These are phyloP conservation scores for Alces alces DNA, from an alignment of 2,113 vertebrate species.

Conservation along the genomic window DNA sequence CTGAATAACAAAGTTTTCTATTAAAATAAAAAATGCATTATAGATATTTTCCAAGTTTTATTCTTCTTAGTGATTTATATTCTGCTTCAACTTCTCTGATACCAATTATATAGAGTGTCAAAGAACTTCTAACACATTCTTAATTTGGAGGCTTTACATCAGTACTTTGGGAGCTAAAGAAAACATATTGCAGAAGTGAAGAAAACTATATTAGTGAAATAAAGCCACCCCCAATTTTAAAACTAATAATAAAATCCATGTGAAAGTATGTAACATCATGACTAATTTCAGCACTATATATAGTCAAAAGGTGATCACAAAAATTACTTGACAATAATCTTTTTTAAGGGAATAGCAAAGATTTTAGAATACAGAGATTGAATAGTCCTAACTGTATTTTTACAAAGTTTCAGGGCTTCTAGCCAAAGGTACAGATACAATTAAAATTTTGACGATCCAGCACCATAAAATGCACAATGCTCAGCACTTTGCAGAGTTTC, in stretches of 20 bases:
- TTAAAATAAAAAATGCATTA: not conserved
- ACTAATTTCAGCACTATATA: not conserved
- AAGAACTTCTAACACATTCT: slow-evolving; percentile 17
- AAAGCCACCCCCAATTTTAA: not conserved
- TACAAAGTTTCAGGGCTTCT: not conserved
- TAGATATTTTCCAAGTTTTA: not conserved
- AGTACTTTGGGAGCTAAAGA: not conserved
- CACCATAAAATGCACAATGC: not conserved
- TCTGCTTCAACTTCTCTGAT: not conserved
- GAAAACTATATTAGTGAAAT: not conserved
- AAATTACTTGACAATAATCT: not conserved
- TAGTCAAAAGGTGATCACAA: not conserved
- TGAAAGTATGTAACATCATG: not conserved
- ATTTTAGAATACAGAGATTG: not conserved
- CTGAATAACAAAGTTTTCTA: not conserved
- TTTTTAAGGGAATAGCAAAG: not conserved
- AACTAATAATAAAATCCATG: not conserved
- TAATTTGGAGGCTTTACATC: slow-evolving; percentile 4
- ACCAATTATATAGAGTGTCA: not conserved
- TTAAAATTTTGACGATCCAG: not conserved
- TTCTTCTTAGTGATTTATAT: not conserved
- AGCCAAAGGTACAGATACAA: not conserved
- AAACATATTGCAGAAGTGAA: not conserved
- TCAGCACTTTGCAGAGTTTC: not conserved
- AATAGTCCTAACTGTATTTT: not conserved